These are phyloP conservation scores for Tetanocera ferruginea DNA, from an alignment of 2,888 invertebrate genomes.

Conservation along the genomic window DNA sequence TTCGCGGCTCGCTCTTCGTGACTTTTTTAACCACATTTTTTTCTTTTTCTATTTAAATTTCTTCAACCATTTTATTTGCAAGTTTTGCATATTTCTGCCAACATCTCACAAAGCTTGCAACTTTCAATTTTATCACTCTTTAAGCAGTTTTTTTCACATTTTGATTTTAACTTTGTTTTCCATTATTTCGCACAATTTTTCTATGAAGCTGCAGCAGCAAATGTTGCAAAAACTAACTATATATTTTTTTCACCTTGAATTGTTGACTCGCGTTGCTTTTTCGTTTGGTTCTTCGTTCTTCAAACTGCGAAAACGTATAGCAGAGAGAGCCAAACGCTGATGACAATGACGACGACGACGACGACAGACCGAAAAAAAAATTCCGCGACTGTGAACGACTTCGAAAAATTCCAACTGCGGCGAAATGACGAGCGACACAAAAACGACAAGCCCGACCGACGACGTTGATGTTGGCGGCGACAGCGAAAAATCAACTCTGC, in stretches of 20 bases:
- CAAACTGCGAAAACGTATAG: conserved; percentile 46
- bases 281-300: conserved; percentile 45
- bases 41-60: conserved; percentile 13
- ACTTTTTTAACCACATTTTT: conserved; percentile 24
- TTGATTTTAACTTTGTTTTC: background rate
- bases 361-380: conserved; percentile 9
- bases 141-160: background rate
- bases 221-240: conserved; percentile 23
- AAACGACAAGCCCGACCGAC: background rate
- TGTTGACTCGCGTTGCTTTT: conserved; percentile 48
- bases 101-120: background rate
- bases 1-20: conserved; percentile 20
- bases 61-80: conserved; percentile 14
- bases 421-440: conserved; percentile 34
- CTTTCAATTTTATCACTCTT: background rate
- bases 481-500: conserved; percentile 12
- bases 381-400: conserved; percentile 30
- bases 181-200: conserved; percentile 22
- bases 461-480: background rate
- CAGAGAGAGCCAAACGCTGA: background rate
- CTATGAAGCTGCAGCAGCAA: background rate
- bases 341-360: background rate
- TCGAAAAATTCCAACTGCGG: conserved; percentile 37
- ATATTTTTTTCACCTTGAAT: conserved; percentile 50
- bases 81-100: background rate